phyloP scores from a whole-genome alignment of 2,113 vertebrate species.

The Poicephalus gulielmi region DNA sequence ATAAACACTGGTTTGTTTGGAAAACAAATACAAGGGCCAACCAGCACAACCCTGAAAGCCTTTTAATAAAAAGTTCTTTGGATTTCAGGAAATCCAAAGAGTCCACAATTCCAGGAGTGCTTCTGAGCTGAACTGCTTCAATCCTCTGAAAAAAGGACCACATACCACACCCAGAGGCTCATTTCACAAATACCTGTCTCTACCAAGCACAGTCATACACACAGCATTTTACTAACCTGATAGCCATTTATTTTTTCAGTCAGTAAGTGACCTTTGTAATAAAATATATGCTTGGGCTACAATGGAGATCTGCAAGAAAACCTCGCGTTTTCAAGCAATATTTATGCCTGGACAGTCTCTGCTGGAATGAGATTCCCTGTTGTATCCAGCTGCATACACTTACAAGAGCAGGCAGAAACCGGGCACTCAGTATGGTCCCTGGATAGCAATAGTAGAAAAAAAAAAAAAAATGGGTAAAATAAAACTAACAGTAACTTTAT shows the following conservation, averaged over 20 bases:
- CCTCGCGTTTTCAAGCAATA: not conserved
- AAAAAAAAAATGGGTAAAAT: not conserved
- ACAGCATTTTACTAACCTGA: conserved; percentile 50
- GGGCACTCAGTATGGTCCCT: conserved; percentile 98
- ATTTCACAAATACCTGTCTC: conserved; percentile 19
- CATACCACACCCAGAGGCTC: not conserved
- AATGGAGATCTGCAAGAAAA: conserved; percentile 16
- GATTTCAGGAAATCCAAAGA: not conserved
- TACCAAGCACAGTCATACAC: conserved; percentile 59
- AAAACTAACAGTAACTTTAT: not conserved
- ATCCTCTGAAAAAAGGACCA: not conserved
- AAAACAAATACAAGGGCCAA: not conserved
- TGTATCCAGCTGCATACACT: conserved; percentile 99
- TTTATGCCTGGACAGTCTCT: conserved; percentile 84
- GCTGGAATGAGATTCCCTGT: conserved; percentile 95
- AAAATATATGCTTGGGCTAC: conserved; percentile 53
- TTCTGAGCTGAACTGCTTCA: conserved; percentile 3
- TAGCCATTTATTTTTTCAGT: conserved; percentile 69
- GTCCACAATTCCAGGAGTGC: not conserved
- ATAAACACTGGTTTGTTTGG: not conserved
- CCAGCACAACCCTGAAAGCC: not conserved
- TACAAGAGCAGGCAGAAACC: conserved; percentile 94
- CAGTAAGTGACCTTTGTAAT: conserved; percentile 45
- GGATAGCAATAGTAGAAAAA: not conserved
- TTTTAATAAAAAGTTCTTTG: not conserved